These are phyloP conservation scores for Trachops cirrhosus DNA, from an alignment of 2,797 vertebrate genomes.

Conservation along the genomic window DNA sequence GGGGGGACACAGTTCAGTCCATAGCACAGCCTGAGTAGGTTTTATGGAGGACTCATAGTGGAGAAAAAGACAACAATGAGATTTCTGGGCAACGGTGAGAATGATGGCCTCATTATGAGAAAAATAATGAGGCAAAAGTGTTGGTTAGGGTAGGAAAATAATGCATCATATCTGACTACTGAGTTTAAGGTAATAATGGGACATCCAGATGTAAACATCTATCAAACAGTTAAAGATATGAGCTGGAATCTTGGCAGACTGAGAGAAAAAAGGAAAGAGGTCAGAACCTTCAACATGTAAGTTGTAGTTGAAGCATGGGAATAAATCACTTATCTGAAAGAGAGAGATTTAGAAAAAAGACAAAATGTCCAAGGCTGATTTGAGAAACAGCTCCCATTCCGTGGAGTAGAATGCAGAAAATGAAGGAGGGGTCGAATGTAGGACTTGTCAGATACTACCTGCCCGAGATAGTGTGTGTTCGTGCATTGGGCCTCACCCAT, in stretches of 20 bases:
- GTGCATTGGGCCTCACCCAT: not conserved
- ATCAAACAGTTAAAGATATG: not conserved
- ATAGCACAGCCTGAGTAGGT: not conserved
- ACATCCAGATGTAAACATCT: not conserved
- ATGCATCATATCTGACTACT: not conserved
- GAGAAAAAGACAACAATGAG: not conserved
- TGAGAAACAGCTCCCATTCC: not conserved
- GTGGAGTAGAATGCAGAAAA: not conserved
- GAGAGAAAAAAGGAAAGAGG: not conserved
- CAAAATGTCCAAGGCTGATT: not conserved
- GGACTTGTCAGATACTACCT: not conserved
- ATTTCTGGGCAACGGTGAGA: not conserved
- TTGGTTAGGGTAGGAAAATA: not conserved
- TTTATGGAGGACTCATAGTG: not conserved
- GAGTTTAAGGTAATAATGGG: not conserved
- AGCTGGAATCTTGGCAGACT: not conserved
- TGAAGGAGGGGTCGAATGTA: not conserved
- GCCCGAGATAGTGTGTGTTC: not conserved
- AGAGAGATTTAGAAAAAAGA: not conserved
- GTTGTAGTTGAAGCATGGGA: not conserved
- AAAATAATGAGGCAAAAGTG: not conserved
- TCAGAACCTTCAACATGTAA: slow-evolving; percentile 9
- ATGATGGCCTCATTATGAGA: not conserved
- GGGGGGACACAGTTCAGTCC: not conserved
- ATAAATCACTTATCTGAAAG: not conserved